Conservation (phyloP, 2,888 invertebrate species). For the Mimachlamys varia region DNA sequence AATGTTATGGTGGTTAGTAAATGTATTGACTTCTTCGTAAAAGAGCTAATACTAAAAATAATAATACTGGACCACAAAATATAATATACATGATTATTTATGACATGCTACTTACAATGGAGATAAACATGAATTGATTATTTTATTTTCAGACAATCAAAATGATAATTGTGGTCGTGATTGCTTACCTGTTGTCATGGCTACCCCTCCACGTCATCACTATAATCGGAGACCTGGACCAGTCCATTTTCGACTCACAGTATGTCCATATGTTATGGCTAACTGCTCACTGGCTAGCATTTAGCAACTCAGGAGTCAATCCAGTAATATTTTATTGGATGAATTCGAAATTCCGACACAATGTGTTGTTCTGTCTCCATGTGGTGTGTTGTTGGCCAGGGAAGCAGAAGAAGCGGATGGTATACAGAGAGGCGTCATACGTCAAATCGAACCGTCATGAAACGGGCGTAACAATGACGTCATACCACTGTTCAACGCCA, state of each 20-base stretch:
- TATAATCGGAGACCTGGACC: constrained; percentile 84
- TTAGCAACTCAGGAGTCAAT: constrained; percentile 98
- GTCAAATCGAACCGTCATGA: background rate
- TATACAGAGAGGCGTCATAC: background rate
- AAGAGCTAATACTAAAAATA: background rate
- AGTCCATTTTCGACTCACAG: constrained; percentile 57
- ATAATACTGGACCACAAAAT: background rate
- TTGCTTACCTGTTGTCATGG: constrained; percentile 97
- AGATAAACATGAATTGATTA: background rate
- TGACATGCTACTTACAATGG: background rate
- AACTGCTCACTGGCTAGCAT: constrained; percentile 90
- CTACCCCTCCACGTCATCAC: constrained; percentile 96
- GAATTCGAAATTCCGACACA: constrained; percentile 88
- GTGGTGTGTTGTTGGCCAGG: background rate
- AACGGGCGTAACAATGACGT: background rate
- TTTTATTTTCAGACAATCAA: constrained; percentile 83
- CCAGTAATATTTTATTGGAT: constrained; percentile 98
- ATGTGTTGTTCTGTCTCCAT: background rate
- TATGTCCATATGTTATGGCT: constrained; percentile 69
- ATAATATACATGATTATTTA: no score
- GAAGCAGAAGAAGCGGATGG: background rate
- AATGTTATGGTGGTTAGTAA: no score
- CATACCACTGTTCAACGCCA: background rate
- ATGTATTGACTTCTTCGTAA: no score
- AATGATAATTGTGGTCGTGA: constrained; percentile 94